These are phyloP conservation scores for Apodemus sylvaticus DNA, from an alignment of 2,113 vertebrate genomes.

Conservation along the genomic window DNA sequence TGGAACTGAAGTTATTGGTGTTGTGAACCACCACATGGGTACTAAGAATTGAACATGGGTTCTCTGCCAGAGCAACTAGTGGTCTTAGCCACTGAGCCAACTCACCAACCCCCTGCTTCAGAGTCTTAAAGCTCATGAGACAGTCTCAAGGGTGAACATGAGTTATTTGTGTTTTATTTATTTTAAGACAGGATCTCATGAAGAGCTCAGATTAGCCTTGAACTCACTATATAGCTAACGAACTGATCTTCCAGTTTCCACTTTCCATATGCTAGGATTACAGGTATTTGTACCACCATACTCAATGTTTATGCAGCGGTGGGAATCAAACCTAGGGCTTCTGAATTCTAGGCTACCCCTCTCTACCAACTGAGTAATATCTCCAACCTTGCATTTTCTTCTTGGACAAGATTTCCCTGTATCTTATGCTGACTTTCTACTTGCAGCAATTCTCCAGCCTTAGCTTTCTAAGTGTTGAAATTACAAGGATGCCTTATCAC, in stretches of 20 bases:
- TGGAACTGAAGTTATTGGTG: neutral
- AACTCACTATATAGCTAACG: neutral
- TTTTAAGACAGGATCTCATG: neutral
- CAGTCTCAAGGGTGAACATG: neutral
- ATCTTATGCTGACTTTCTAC: neutral
- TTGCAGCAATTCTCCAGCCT: neutral
- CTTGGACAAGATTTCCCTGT: neutral
- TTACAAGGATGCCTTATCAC: neutral
- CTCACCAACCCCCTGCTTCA: neutral
- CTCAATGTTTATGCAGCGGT: neutral
- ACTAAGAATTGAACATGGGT: neutral
- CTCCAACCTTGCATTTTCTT: neutral
- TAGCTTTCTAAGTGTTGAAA: neutral
- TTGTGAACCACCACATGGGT: neutral
- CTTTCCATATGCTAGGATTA: neutral
- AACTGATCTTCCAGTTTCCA: neutral
- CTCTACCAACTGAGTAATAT: neutral
- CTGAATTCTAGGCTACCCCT: neutral
- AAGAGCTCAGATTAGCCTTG: neutral
- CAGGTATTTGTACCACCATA: neutral
- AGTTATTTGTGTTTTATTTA: neutral
- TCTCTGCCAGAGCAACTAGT: neutral
- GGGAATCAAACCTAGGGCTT: neutral
- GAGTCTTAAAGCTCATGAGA: conserved; percentile 5
- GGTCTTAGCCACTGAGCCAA: neutral